These are phyloP conservation scores for Yponomeuta sedellus DNA, from an alignment of 2,888 invertebrate genomes.

Conservation along the genomic window DNA sequence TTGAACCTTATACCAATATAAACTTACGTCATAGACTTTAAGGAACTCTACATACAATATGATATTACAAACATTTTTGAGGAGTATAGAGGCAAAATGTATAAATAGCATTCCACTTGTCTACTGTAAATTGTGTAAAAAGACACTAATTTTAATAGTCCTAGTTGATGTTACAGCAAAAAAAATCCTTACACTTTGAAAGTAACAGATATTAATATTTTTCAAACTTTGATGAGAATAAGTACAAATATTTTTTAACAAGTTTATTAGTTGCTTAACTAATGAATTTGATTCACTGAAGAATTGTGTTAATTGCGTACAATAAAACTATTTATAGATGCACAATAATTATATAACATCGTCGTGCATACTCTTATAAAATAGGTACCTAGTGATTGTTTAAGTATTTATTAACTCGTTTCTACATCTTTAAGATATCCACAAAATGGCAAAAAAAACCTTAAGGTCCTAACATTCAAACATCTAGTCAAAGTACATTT, in stretches of 20 bases:
- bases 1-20: not conserved
- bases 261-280: no score
- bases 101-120: conserved; percentile 41
- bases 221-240: not conserved
- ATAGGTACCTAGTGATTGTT: not conserved
- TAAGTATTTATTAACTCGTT: not conserved
- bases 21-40: conserved; percentile 8
- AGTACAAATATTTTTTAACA: not conserved
- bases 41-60: conserved; percentile 19
- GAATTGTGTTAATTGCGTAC: no score
- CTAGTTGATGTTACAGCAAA: not conserved
- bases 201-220: not conserved
- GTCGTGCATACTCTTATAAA: not conserved
- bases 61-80: conserved; percentile 15
- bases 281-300: no score
- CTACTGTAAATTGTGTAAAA: conserved; percentile 37
- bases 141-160: conserved; percentile 29
- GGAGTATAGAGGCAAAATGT: not conserved
- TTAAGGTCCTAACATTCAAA: not conserved
- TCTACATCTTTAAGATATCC: no score
- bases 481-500: conserved; percentile 43
- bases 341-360: no score
- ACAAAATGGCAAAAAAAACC: not conserved
- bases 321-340: no score
- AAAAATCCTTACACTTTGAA: not conserved